These are phyloP conservation scores for Salpingus planirostris DNA, from an alignment of 2,888 invertebrate species.

Conservation along the genomic window DNA sequence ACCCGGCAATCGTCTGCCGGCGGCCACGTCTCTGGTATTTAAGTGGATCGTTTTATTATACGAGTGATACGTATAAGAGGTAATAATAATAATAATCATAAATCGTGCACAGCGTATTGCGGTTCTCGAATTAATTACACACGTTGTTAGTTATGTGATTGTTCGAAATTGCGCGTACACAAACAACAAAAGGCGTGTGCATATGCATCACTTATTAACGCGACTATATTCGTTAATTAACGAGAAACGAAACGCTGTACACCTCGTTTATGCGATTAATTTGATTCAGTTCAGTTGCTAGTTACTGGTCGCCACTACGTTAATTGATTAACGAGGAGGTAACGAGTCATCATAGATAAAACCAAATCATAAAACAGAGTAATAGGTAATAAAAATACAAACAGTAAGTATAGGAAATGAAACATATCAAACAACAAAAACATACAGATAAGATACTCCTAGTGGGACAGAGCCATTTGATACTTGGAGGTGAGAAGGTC, in stretches of 20 bases:
- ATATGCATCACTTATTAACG: too few relatives aligned
- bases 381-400: conserved; percentile 27
- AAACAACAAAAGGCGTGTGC: too few relatives aligned
- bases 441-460: conserved; percentile 44
- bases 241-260: too few relatives aligned
- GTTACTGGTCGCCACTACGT: conserved; percentile 25
- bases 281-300: conserved; percentile 16
- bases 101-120: too few relatives aligned
- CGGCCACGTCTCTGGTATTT: conserved; percentile 13
- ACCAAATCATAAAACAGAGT: conserved; percentile 16
- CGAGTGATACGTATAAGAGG: too few relatives aligned
- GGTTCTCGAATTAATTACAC: too few relatives aligned
- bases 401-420: conserved; percentile 35
- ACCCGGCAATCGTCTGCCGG: conserved; percentile 12
- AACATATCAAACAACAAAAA: conserved; percentile 43
- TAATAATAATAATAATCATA: too few relatives aligned
- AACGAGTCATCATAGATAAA: conserved; percentile 38
- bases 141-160: too few relatives aligned
- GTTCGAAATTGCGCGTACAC: too few relatives aligned
- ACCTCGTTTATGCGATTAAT: too few relatives aligned
- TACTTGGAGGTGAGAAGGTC: conserved; percentile 49
- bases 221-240: too few relatives aligned
- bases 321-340: conserved; percentile 44
- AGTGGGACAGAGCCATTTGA: conserved; percentile 48
- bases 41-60: conserved; percentile 8